Evolutionary conservation across 1,140 invertebrate species (phyloP).

Genomic region (Psilanteris sp.): DNA sequence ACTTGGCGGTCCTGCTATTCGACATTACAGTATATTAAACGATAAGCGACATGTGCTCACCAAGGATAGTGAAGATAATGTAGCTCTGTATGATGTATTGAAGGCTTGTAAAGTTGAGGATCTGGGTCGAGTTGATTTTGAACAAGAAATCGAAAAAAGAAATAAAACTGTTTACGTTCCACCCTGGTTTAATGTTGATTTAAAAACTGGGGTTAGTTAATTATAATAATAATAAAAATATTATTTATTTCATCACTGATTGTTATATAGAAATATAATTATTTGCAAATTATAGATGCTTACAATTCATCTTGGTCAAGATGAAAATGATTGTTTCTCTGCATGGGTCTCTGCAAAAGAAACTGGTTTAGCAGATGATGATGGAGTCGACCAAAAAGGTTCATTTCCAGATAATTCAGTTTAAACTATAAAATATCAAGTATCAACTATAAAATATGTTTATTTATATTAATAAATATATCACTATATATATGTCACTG

Average conservation of each 20-base stretch:
- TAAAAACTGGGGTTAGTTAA: constrained; percentile 94
- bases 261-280: no score
- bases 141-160: constrained; percentile 95
- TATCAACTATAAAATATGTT: no score
- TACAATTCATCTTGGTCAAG: constrained; percentile 97
- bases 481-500: no score
- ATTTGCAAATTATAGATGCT: constrained; percentile 94
- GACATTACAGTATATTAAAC: constrained; percentile 95
- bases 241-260: no score
- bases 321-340: constrained; percentile 98
- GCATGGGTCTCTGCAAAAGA: constrained; percentile 99
- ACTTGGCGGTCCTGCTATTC: constrained; percentile 94
- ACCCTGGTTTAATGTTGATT: constrained; percentile 99
- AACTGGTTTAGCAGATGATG: constrained; percentile 88
- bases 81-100: constrained; percentile 98
- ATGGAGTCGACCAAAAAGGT: constrained; percentile 93
- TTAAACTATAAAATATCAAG: no score
- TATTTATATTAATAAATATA: no score
- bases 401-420: not conserved
- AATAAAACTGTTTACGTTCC: constrained; percentile 98
- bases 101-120: constrained; percentile 95
- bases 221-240: no score
- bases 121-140: constrained; percentile 94
- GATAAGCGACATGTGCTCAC: constrained; percentile 98
- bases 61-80: constrained; percentile 97